phyloP scores from a whole-genome alignment of 35 echinoderm and acorn worm genomes.

The Antedon bifida region DNA sequence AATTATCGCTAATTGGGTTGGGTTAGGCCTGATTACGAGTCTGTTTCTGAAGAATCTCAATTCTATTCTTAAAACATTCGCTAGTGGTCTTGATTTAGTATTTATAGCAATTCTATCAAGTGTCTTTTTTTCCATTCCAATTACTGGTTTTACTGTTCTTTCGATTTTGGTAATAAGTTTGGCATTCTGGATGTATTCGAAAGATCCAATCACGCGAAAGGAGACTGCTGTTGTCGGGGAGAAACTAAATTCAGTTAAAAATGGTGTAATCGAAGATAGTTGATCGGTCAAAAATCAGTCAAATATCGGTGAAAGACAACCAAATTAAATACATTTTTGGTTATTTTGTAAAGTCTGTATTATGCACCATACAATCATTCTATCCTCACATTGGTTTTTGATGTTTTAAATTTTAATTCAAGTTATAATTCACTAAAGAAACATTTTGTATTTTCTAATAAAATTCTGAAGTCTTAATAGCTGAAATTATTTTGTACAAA shows the following conservation, averaged over 20 bases:
- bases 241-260: not conserved
- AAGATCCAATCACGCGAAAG: slow-evolving; percentile 23
- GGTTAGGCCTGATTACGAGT: slow-evolving; percentile 53
- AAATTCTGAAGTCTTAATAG: too few relatives aligned
- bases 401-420: too few relatives aligned
- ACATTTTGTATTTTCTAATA: too few relatives aligned
- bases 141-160: slow-evolving; percentile 32
- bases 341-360: too few relatives aligned
- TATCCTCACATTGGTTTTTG: too few relatives aligned
- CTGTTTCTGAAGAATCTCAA: slow-evolving; percentile 66
- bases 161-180: slow-evolving; percentile 25
- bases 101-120: slow-evolving; percentile 28
- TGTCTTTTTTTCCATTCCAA: slow-evolving; percentile 33
- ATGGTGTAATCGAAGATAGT: not conserved
- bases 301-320: too few relatives aligned
- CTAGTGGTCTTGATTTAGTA: slow-evolving; percentile 53
- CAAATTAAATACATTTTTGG: too few relatives aligned
- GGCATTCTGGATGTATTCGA: slow-evolving; percentile 52
- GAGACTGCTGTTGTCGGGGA: not conserved
- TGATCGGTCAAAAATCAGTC: too few relatives aligned
- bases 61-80: slow-evolving; percentile 98
- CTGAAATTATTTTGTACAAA: too few relatives aligned
- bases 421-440: too few relatives aligned
- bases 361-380: too few relatives aligned
- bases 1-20: slow-evolving; percentile 43